Evolutionary conservation across 92 coral and sea anemone genomes (phyloP), one percentile per base, ranked within the genome.

Genomic region (Desmophyllum pertusum): DNA sequence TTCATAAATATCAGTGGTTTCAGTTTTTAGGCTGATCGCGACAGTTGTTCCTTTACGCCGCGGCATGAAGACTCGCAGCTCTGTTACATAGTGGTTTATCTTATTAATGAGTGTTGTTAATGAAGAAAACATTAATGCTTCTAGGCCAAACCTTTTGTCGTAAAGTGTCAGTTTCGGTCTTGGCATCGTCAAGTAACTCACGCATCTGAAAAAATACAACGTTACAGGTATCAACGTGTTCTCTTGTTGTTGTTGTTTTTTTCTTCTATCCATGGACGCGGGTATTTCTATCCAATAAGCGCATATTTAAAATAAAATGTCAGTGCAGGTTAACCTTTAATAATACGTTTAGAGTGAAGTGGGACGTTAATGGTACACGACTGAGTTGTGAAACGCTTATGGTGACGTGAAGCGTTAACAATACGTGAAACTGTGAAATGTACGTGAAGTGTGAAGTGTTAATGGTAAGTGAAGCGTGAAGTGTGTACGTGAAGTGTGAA

Each of bases 121-220:
- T n/a, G n/a, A n/a, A n/a, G n/a, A n/a, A n/a, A n/a, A 25, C 52
- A 36, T 55, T 38, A 10, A n/a, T n/a, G n/a, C n/a, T 57, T 14
- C 2, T 1, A 19, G 53, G 35, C 6, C 88, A 40, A n/a, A 96
- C 99, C 96, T 94, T 89, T 66, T 93, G 55, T 68, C 98, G 88
- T 29, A 96, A 86, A 35, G 64, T 64, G 64, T 96, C 99, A 7
- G 98, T 91, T 77, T 96, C 99, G 19, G 61, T 79, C 87, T 94
- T 95, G 15, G 98, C 98, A 19, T 96, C 98, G 27, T 92, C 93
- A 51, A 94, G 90, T 86, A 94, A 71, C n/a, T 94, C 93, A 21
- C 91, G 92, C 27, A 94, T n/a, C 98, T 82, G 55, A 18, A 67
- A 83, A 50, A 43, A 72, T 57, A 67, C 23, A 70, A 39, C 25